Conservation (phyloP, 2,888 invertebrate species). For the Callyntrura sp. region DNA sequence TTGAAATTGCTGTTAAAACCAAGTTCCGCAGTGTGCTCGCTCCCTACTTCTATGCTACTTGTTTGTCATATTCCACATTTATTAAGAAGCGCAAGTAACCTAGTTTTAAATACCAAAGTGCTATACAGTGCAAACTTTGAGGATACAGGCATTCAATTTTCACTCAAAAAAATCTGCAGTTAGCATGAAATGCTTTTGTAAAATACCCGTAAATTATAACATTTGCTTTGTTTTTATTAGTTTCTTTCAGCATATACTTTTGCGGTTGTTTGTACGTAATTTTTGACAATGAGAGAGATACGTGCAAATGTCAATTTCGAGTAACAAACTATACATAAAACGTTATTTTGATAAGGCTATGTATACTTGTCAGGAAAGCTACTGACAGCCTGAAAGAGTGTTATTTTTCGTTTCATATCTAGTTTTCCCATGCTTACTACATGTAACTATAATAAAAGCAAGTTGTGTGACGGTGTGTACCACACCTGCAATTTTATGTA, state of each 20-base stretch:
- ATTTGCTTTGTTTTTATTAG: constrained; percentile 62
- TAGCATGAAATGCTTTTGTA: constrained; percentile 35
- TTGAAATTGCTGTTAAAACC: no score
- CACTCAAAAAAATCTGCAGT: not conserved
- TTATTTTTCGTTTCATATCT: not conserved
- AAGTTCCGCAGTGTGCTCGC: no score
- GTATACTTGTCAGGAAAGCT: no score
- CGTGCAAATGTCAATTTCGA: constrained; percentile 34
- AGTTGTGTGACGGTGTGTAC: constrained; percentile 30
- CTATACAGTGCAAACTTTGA: not conserved
- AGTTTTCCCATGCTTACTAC: constrained; percentile 26
- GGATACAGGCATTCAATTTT: constrained; percentile 47
- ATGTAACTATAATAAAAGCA: constrained; percentile 6
- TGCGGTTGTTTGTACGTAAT: constrained; percentile 64
- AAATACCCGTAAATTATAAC: constrained; percentile 38
- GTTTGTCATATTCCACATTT: not conserved
- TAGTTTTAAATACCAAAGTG: constrained; percentile 1
- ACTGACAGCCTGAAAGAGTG: not conserved
- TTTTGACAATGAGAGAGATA: constrained; percentile 12
- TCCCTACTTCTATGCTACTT: not conserved
- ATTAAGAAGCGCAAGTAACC: not conserved
- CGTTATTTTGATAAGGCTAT: not conserved
- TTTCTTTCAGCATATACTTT: constrained; percentile 39
- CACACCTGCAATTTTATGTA: constrained; percentile 70
- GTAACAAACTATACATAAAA: not conserved